Evolutionary conservation across 2,113 vertebrate genomes (phyloP).

Genomic region (Pituophis catenifer): DNA sequence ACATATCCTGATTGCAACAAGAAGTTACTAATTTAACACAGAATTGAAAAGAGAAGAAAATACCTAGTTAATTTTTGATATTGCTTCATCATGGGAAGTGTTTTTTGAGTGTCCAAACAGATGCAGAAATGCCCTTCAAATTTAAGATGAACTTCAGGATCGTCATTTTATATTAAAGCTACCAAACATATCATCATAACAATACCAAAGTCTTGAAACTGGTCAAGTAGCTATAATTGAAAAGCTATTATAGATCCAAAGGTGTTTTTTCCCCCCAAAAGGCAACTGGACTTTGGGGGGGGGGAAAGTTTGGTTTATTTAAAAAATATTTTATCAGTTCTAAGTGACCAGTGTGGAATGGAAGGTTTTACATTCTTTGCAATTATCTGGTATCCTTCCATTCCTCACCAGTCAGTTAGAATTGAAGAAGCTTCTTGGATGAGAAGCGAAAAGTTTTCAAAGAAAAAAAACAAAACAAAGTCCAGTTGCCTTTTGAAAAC

Average conservation of each 20-base stretch:
- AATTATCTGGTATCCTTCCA: neutral
- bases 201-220: neutral
- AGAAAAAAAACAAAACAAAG: neutral
- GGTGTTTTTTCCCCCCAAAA: neutral
- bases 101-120: neutral
- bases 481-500: neutral
- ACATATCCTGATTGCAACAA: neutral
- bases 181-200: neutral
- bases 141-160: neutral
- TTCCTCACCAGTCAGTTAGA: neutral
- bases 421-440: neutral
- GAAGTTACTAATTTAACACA: neutral
- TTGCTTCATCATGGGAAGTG: neutral
- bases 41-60: neutral
- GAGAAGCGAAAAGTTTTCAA: neutral
- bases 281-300: neutral
- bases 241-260: neutral
- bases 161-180: neutral
- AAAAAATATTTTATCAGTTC: neutral
- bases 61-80: neutral
- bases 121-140: neutral
- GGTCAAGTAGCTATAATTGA: neutral
- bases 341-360: neutral
- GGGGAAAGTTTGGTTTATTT: too few species aligned
- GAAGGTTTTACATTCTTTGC: neutral